Percentiles rank a stretch among this genome's conserved stretches.
Conservation (phyloP, 1,140 invertebrate species). For the Akabosia matsudoensis region DNA sequence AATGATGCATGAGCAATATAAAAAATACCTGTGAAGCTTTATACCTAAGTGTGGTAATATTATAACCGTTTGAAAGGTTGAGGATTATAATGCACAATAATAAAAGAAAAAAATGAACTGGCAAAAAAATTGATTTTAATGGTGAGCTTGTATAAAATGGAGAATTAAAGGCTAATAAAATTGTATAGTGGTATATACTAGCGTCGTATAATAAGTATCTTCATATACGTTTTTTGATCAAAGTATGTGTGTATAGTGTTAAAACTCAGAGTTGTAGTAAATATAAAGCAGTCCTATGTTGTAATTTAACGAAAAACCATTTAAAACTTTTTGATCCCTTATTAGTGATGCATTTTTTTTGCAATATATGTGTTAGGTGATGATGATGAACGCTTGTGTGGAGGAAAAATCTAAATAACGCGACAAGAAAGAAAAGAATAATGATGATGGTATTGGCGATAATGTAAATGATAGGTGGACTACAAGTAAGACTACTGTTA, state of each 20-base stretch:
- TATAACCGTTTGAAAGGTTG: background rate
- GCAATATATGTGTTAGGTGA: too few relatives aligned
- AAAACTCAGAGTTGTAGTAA: too few relatives aligned
- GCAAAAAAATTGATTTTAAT: conserved; percentile 26
- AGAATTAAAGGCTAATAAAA: conserved; percentile 20
- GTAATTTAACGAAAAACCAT: too few relatives aligned
- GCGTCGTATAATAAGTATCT: background rate
- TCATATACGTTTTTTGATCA: too few relatives aligned
- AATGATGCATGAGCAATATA: background rate
- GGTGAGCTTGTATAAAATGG: conserved; percentile 10
- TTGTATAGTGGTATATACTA: background rate
- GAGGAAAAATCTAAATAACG: background rate
- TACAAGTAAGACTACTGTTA: background rate
- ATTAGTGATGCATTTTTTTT: background rate
- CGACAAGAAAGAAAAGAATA: background rate
- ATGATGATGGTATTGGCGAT: background rate
- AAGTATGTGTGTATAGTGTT: too few relatives aligned
- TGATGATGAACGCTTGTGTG: background rate
- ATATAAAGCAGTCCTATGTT: too few relatives aligned
- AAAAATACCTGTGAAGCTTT: background rate
- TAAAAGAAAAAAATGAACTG: background rate
- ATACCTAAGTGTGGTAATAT: background rate
- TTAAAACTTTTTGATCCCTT: background rate
- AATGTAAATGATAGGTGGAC: background rate
- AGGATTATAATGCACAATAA: conserved; percentile 4